A percentile compares a stretch with the other conserved stretches of the same genome.
Evolutionary conservation across 2,888 invertebrate species (phyloP).

Genomic region (Teleogryllus oceanicus): DNA sequence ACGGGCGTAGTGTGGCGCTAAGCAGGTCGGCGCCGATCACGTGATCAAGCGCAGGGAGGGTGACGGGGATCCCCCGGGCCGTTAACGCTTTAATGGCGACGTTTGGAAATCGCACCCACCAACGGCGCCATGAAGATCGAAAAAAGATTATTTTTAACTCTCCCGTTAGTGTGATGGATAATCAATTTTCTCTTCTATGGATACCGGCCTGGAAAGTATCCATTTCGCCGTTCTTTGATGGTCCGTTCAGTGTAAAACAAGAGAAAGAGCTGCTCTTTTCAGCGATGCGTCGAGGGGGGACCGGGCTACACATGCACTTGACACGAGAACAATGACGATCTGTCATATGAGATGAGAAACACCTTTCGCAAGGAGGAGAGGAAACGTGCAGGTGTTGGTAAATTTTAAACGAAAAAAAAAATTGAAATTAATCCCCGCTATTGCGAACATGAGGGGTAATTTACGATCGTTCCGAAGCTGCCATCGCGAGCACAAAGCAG

Average conservation of each 20-base stretch:
- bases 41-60: not conserved
- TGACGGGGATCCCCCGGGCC: not conserved
- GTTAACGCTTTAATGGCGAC: conserved; percentile 2
- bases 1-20: too few relatives aligned
- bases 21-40: not conserved
- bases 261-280: not conserved
- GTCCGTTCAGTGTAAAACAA: not conserved
- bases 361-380: not conserved
- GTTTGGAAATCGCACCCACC: not conserved
- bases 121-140: not conserved
- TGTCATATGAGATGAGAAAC: not conserved
- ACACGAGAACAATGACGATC: not conserved
- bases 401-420: not conserved
- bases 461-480: too few relatives aligned
- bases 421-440: not conserved
- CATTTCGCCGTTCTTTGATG: not conserved
- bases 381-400: not conserved
- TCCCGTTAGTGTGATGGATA: not conserved
- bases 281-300: not conserved
- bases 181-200: not conserved
- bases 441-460: not conserved
- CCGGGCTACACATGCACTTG: not conserved
- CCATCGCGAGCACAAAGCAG: too few relatives aligned
- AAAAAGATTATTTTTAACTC: conserved; percentile 18
- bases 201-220: not conserved